Percentiles rank a stretch among this genome's conserved stretches.
These are phyloP conservation scores for Microtus oregoni DNA, from an alignment of 2,113 vertebrate species.

Conservation along the genomic window DNA sequence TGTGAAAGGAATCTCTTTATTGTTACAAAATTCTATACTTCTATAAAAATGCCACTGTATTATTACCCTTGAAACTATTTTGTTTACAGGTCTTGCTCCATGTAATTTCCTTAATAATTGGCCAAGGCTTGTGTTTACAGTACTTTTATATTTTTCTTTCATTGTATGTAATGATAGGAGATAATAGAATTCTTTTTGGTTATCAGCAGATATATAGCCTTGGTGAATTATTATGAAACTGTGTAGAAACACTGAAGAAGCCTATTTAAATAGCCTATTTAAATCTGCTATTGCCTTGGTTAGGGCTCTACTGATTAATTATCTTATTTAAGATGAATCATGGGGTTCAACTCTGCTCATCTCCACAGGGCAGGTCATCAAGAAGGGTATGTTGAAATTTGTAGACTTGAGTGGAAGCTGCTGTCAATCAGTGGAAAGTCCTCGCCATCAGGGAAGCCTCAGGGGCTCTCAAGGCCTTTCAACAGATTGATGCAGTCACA, in stretches of 20 bases:
- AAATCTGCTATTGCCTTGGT: slow-evolving; percentile 16
- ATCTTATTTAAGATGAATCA: slow-evolving; percentile 55
- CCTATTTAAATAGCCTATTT: slow-evolving; percentile 39
- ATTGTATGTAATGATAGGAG: slow-evolving; percentile 54
- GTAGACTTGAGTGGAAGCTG: not conserved
- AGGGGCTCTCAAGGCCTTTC: not conserved
- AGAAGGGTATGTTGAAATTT: not conserved
- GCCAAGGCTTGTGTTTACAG: slow-evolving; percentile 44
- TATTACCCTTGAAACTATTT: slow-evolving; percentile 68
- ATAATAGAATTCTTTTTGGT: slow-evolving; percentile 70
- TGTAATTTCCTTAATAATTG: slow-evolving; percentile 75
- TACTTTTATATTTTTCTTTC: slow-evolving; percentile 60
- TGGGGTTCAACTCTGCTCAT: slow-evolving; percentile 5
- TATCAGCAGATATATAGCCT: slow-evolving; percentile 64
- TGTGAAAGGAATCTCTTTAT: slow-evolving; percentile 2
- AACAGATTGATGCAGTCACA: not conserved
- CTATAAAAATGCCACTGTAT: slow-evolving; percentile 39
- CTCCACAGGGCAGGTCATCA: not conserved
- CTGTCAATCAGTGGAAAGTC: not conserved
- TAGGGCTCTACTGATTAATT: slow-evolving; percentile 46
- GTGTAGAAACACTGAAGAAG: not conserved
- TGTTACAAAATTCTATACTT: slow-evolving; percentile 57
- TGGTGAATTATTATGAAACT: slow-evolving; percentile 58
- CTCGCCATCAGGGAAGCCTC: not conserved
- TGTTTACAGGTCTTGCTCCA: slow-evolving; percentile 61